phyloP scores from a whole-genome alignment of 2,888 invertebrate genomes.

The Acanthosepion pharaonis region DNA sequence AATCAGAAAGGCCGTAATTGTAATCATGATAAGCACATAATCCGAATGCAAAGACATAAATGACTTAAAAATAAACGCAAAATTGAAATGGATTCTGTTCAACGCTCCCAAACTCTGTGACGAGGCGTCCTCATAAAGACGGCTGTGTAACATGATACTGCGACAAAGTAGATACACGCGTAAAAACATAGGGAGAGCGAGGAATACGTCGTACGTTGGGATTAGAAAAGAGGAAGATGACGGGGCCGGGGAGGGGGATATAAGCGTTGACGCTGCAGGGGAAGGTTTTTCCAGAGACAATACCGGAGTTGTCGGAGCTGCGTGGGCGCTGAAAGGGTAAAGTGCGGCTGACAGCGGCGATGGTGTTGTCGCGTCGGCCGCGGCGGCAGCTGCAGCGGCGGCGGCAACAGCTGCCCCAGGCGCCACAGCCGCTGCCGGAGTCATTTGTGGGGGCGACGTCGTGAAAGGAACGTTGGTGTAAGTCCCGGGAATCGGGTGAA shows the following conservation, averaged over 20 bases:
- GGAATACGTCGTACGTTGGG: slow-evolving; percentile 69
- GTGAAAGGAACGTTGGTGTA: slow-evolving; percentile 64
- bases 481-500: slow-evolving; percentile 72
- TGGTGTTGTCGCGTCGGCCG: neutral
- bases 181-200: slow-evolving; percentile 73
- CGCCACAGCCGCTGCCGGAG: slow-evolving; percentile 45
- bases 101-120: slow-evolving; percentile 78
- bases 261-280: slow-evolving; percentile 49
- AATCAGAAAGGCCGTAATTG: slow-evolving; percentile 66
- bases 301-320: slow-evolving; percentile 62
- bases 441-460: slow-evolving; percentile 57
- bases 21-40: slow-evolving; percentile 70
- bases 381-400: neutral
- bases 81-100: slow-evolving; percentile 97
- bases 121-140: slow-evolving; percentile 73
- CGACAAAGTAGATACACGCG: slow-evolving; percentile 70
- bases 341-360: slow-evolving; percentile 51
- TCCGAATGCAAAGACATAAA: slow-evolving; percentile 73
- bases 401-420: neutral
- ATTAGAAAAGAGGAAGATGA: slow-evolving; percentile 54
- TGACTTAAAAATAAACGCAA: slow-evolving; percentile 78
- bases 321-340: slow-evolving; percentile 71
- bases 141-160: slow-evolving; percentile 72
- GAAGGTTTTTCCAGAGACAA: slow-evolving; percentile 57
- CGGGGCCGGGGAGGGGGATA: slow-evolving; percentile 56